Conservation (phyloP, 2,888 invertebrate genomes). For the Nephrotoma guestfalica region DNA sequence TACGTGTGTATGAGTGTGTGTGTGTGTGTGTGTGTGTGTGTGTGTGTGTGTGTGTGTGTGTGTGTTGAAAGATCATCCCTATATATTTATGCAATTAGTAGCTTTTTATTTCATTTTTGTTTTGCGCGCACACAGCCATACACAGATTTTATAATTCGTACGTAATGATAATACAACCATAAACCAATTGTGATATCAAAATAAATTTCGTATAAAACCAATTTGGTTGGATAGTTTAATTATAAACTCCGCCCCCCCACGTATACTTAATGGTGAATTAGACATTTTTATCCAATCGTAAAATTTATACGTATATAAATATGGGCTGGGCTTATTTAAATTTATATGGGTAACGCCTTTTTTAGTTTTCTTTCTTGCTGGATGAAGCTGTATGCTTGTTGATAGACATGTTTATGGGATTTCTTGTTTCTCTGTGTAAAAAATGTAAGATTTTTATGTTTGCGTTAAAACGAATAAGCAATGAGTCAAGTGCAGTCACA, state of each 20-base stretch:
- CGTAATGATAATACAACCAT: not conserved
- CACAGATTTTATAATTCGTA: not conserved
- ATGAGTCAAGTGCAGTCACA: not conserved
- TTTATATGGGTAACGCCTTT: not conserved
- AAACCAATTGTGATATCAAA: not conserved
- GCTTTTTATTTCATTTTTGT: not conserved
- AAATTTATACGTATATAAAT: not conserved
- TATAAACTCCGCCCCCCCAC: conserved; percentile 4
- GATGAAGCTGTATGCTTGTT: not conserved
- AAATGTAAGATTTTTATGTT: not conserved
- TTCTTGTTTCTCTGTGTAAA: not conserved
- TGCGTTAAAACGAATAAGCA: conserved; percentile 1
- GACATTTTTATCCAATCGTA: not conserved
- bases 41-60: not conserved
- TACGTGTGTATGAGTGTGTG: no score
- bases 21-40: no score
- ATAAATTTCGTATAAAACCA: not conserved
- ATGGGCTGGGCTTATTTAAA: not conserved
- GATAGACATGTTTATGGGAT: not conserved
- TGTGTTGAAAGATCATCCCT: not conserved
- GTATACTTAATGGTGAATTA: not conserved
- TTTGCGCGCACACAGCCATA: not conserved
- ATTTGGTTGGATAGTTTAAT: conserved; percentile 9
- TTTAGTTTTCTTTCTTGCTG: not conserved
- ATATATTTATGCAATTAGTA: not conserved